Conservation (phyloP, 2,113 vertebrate genomes). For the Apeltes quadracus region DNA sequence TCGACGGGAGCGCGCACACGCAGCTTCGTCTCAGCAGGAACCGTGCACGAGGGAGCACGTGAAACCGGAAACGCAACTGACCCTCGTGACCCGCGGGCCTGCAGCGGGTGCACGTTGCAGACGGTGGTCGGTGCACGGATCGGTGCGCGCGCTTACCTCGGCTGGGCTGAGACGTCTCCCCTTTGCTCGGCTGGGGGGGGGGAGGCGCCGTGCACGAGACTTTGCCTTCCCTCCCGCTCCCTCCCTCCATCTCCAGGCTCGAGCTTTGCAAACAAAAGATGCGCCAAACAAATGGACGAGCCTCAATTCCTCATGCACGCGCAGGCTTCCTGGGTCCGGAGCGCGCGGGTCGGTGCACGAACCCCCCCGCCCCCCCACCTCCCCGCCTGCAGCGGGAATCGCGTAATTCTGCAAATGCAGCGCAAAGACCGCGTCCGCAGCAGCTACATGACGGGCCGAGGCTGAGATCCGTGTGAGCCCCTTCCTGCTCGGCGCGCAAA, state of each 20-base stretch:
- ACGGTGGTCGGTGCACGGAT: conserved; percentile 77
- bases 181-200: conserved; percentile 90
- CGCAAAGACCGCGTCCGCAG: conserved; percentile 86
- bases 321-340: conserved; percentile 81
- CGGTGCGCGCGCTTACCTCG: conserved; percentile 87
- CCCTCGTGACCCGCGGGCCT: conserved; percentile 85
- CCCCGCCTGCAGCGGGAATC: conserved; percentile 67
- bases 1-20: conserved; percentile 77
- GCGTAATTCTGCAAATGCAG: conserved; percentile 80
- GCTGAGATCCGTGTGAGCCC: conserved; percentile 87
- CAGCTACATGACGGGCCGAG: conserved; percentile 93
- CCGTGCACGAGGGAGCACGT: conserved; percentile 86
- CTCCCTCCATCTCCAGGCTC: conserved; percentile 84
- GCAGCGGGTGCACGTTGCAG: conserved; percentile 83
- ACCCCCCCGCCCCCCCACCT: too few relatives aligned
- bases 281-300: conserved; percentile 78
- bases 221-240: conserved; percentile 91
- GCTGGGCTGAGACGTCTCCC: conserved; percentile 93
- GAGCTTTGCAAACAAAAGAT: conserved; percentile 90
- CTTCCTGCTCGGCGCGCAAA: conserved; percentile 82
- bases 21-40: conserved; percentile 87
- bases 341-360: conserved; percentile 85
- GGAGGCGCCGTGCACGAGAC: conserved; percentile 95
- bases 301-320: conserved; percentile 90
- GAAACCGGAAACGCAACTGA: conserved; percentile 94